Percentiles rank a stretch among this genome's conserved stretches.
These are phyloP conservation scores for Entomyzon cyanotis DNA, from an alignment of 2,113 vertebrate genomes.

Conservation along the genomic window DNA sequence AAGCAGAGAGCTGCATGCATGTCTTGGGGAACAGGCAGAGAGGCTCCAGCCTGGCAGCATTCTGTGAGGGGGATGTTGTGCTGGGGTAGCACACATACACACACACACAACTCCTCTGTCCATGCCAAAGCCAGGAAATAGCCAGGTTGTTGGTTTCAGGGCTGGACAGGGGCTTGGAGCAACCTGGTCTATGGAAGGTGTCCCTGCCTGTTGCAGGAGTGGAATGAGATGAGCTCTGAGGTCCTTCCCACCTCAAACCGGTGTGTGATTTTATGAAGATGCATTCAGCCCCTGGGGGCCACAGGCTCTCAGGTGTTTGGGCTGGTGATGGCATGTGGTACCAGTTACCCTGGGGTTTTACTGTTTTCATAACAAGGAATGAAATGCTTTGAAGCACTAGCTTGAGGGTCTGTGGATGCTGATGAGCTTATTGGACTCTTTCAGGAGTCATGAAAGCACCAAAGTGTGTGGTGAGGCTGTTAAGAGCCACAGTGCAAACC, in stretches of 20 bases:
- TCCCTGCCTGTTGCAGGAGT: not conserved
- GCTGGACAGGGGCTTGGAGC: not conserved
- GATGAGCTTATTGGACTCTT: not conserved
- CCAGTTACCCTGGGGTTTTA: not conserved
- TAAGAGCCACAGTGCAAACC: not conserved
- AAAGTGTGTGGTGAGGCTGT: not conserved
- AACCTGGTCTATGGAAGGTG: not conserved
- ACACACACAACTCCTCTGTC: accelerated
- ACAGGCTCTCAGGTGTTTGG: accelerated
- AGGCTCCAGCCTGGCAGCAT: not conserved
- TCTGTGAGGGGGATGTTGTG: accelerated
- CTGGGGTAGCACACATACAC: not conserved
- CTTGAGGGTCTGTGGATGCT: not conserved
- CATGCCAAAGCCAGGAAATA: not conserved
- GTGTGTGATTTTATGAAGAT: not conserved
- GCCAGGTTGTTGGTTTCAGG: not conserved
- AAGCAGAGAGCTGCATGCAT: accelerated
- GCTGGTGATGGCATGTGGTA: not conserved
- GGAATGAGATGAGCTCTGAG: not conserved
- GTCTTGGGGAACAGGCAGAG: not conserved
- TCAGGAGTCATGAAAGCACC: not conserved
- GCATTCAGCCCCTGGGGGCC: not conserved
- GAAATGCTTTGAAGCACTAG: not conserved
- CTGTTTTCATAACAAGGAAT: not conserved
- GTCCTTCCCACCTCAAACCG: not conserved